Base-by-base conservation (phyloP, 1,140 invertebrate species). In the Heliconius eleuchia region DNA sequence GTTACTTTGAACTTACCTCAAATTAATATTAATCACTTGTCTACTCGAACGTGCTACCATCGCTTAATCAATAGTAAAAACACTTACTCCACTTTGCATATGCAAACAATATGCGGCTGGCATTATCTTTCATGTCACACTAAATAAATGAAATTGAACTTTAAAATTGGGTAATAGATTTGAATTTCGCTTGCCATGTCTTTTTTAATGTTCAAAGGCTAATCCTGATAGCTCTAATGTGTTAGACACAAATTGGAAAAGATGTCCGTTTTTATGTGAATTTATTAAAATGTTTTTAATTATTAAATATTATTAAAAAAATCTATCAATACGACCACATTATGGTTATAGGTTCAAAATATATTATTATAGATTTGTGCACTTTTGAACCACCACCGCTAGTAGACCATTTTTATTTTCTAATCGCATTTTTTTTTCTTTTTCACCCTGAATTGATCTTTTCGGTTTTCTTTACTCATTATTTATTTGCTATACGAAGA, bases 41-140 rank as follows among this genome's bases (percentile, higher is more conserved):
- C 77, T 79, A 23, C 76, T 37, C 71, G 77, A 72, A 66, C 60
- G 83, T 82, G 78, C 84, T 78, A 75, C 79, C 42, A 81, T 81
- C 82, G 82, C 85, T 91, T 91, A 92, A 92, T 92, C 91, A 92
- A 88, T 89, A 89, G 86, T 86, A 92, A 92, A 92, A 92, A 92
- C 90, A 92, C 88, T 90, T 86, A 77, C 76, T 81, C 88, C 89
- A 85, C 88, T 91, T 91, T 89, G 90, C 88, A 89, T 92, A 91
- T 89, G 90, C 90, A 92, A 89, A 92, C 85, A 91, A 84, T 88
- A 82, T 89, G 88, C 82, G 83, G 79, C 77, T 83, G 85, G 83
- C 87, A 82, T 85, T 86, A 87, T 86, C 85, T 85, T 84, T 84
- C 75, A 84, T 73, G 50, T 71, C 73, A 81, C 70, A 27, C 5